These are phyloP conservation scores for Siderastrea siderea DNA, from an alignment of 92 coral and sea anemone species.

Conservation along the genomic window DNA sequence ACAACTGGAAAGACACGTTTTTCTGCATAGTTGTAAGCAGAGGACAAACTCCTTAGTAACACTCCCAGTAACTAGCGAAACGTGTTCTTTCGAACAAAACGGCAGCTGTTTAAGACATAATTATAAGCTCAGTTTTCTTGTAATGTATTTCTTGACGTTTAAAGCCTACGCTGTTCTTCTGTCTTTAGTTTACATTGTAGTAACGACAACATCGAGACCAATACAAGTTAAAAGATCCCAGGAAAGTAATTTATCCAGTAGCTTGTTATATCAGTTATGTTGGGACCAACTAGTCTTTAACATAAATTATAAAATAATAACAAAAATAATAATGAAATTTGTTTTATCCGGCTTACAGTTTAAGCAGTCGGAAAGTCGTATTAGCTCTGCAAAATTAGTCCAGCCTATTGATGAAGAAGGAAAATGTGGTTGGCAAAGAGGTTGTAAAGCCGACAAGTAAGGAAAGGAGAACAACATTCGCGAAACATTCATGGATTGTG, in stretches of 20 bases:
- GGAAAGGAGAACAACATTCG: background rate
- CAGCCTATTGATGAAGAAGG: background rate
- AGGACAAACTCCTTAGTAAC: background rate
- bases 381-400: background rate
- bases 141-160: too few species aligned
- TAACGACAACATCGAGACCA: too few species aligned
- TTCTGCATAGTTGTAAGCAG: background rate
- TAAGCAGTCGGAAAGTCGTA: background rate
- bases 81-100: background rate
- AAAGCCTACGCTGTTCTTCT: too few species aligned
- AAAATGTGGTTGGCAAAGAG: background rate
- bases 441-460: background rate
- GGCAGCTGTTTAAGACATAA: background rate
- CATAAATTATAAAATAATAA: background rate
- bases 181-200: too few species aligned
- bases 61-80: background rate
- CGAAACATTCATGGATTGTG: too few species aligned
- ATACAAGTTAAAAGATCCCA: too few species aligned
- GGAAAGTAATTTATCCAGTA: too few species aligned
- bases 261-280: background rate
- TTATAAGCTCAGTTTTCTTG: too few species aligned
- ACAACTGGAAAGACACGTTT: background rate
- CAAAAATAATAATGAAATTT: background rate
- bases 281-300: background rate
- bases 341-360: background rate